Base-by-base conservation (phyloP, 2,888 invertebrate species). In the Timandra comae region DNA sequence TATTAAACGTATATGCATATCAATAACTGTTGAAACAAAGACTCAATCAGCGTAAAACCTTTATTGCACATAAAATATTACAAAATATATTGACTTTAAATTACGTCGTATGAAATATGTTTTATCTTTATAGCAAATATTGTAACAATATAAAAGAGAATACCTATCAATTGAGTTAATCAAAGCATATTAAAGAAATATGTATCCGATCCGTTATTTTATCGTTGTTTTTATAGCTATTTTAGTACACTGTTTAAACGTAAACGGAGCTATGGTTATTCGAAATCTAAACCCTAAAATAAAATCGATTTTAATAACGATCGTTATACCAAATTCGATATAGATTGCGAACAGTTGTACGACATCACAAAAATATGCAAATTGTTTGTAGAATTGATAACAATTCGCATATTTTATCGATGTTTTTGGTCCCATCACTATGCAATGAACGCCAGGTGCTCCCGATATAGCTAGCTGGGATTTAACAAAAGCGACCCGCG, bases 361-460 rank as follows among this genome's bases (percentile, higher is more conserved):
- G 7, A 25, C 33, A 48, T 43, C 38, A 30, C 34, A 34, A 36
- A 43, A 48, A 43, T 48, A 48, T 43, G 45, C 26, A 37, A 41
- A 43, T 42, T 42, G 36, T 43, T 49, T 13, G 37, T 41, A 41
- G 43, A 49, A 45, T 29, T 40, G 37, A n/a, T n/a, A n/a, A n/a
- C n/a, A n/a, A 35, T 44, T 50, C 38, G 40, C 46, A 46, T 46
- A 43, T 42, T 45, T 53, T 44, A 55, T 41, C 32, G 35, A 35
- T 41, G 43, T 33, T 32, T 24, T 21, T 30, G 35, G 8, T 33
- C 45, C 35, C 63, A 48, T 46, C 63, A 50, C 60, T 60, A 56
- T 41, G 43, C 62, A 56, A 48, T 49, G 41, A 46, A 45, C 66
- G 56, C 72, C 72, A 73, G 70, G 72, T 73, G 73, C 69, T 63